Base-by-base conservation (phyloP, 1,140 invertebrate species). In the Plectrocnemia conspersa region DNA sequence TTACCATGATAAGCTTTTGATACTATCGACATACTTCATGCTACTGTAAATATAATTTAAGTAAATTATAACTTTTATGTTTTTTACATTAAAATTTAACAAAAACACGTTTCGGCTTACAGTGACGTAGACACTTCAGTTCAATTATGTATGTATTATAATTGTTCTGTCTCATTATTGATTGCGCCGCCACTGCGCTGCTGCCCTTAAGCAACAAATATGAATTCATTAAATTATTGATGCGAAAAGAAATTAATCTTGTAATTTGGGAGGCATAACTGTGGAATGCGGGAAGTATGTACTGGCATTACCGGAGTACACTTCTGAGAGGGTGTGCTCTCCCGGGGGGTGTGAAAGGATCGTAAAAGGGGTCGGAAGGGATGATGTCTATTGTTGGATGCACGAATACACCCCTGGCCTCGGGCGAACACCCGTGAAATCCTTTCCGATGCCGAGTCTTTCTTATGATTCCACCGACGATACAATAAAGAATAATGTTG, bases 161-260 rank as follows among this genome's bases (percentile, higher is more conserved):
- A n/a, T n/a, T n/a, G n/a, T n/a, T n/a, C n/a, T n/a, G n/a, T n/a
- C n/a, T n/a, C n/a, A 25, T 42, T 21, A 49, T 6, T 25, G 32
- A 42, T 29, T 22, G 44, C 19, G 50, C 22, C 52, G 29, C 10
- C 52, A 25, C 11, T 54, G 52, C 16, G 19, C 24, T 35, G 25
- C 53, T 54, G 38, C 42, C 59, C 54, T 23, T 27, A 15, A 38
- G 59, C 52, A 27, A 44, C 40, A 54, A 47, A 58, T 61, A 40
- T 58, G 59, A 61, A 61, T 61, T 61, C 55, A 56, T 61, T 61
- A 61, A 61, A 58, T 58, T 58, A 61, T 61, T 58, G 55, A 61
- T 61, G 59, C 59, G 59, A 61, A 61, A 61, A 61, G 59, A 61
- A 61, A 61, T 61, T 61, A 61, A 58, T 61, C 59, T 61, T 58